These are phyloP conservation scores for Sigmodon hispidus DNA, from an alignment of 2,113 vertebrate genomes.

Conservation along the genomic window DNA sequence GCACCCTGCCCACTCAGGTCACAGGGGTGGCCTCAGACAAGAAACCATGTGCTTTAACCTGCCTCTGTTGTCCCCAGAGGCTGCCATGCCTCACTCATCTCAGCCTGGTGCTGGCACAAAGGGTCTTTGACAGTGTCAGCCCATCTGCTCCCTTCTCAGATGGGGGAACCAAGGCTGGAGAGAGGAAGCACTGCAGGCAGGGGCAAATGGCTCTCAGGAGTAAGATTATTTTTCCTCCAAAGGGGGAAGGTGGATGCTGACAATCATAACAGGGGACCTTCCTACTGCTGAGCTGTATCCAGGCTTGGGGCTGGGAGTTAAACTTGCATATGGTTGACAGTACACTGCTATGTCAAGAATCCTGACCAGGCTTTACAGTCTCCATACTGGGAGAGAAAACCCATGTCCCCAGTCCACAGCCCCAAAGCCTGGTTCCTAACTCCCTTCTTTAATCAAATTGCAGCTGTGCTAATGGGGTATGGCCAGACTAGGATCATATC, in stretches of 20 bases:
- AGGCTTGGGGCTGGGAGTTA: not conserved
- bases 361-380: not conserved
- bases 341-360: not conserved
- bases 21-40: not conserved
- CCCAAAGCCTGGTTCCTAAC: not conserved
- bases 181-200: not conserved
- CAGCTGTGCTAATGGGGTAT: not conserved
- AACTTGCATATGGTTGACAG: not conserved
- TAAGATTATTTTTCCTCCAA: not conserved
- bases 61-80: not conserved
- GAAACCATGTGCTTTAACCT: constrained; percentile 38
- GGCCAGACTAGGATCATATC: not conserved
- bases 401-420: rapidly evolving
- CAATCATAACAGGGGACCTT: not conserved
- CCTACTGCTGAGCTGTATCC: too few relatives aligned
- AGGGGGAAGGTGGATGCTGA: not conserved
- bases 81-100: rapidly evolving
- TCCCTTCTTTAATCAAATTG: not conserved
- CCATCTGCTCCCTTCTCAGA: not conserved
- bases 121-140: too few relatives aligned
- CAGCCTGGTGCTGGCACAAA: not conserved
- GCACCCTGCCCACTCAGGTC: not conserved
- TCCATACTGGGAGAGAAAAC: not conserved
- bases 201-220: not conserved
- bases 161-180: not conserved